These are phyloP conservation scores for Notocelia uddmanniana DNA, from an alignment of 2,888 invertebrate genomes.

Conservation along the genomic window DNA sequence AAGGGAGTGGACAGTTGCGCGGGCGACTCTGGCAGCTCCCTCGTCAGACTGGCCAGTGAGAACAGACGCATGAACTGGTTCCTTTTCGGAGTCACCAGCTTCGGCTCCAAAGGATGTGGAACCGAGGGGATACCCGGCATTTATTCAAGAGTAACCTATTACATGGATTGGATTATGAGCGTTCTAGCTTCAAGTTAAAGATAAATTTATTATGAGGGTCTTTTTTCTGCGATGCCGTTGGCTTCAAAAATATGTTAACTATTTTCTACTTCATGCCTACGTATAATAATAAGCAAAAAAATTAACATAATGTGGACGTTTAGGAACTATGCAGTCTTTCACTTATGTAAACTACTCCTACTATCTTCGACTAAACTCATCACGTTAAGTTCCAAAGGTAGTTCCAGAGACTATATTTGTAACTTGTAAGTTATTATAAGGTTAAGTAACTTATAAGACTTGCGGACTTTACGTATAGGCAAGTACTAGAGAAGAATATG, in stretches of 20 bases:
- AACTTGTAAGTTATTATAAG: neutral
- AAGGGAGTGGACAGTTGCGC: conserved; percentile 81
- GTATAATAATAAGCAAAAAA: neutral
- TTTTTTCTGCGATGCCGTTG: neutral
- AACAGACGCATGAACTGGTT: conserved; percentile 69
- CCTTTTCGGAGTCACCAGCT: conserved; percentile 81
- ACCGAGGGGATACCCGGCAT: conserved; percentile 84
- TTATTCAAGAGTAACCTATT: conserved; percentile 85
- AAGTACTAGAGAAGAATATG: too few relatives aligned
- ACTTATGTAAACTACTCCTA: conserved; percentile 3
- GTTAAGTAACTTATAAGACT: neutral
- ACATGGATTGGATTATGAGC: conserved; percentile 83
- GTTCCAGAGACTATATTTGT: neutral
- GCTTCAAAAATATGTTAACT: neutral
- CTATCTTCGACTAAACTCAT: neutral
- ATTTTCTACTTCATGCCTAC: neutral
- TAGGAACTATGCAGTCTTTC: neutral
- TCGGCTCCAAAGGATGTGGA: conserved; percentile 58
- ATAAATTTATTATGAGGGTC: conserved; percentile 17
- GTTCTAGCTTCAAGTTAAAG: conserved; percentile 55
- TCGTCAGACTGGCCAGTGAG: conserved; percentile 63
- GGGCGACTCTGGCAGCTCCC: conserved; percentile 88
- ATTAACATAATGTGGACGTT: neutral
- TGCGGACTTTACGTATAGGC: neutral
- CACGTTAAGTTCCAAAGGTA: neutral